These are phyloP conservation scores for Falco punctatus DNA, from an alignment of 2,113 vertebrate species.

Conservation along the genomic window DNA sequence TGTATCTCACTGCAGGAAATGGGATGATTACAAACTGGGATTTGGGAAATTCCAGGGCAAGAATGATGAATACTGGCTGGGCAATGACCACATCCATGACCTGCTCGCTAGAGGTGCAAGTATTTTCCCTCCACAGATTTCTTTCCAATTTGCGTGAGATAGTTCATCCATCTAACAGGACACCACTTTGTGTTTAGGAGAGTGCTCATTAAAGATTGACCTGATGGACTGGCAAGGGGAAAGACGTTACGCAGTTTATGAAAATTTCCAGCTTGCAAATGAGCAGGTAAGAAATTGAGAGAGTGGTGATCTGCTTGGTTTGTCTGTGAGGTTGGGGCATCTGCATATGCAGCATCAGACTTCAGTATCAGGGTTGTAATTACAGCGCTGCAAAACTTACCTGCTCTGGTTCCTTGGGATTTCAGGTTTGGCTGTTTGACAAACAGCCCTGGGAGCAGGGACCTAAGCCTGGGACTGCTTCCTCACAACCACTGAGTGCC, in stretches of 20 bases:
- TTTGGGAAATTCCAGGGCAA: conserved; percentile 87
- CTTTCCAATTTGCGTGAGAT: background rate
- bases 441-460: background rate
- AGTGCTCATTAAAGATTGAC: conserved; percentile 85
- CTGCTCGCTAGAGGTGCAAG: conserved; percentile 79
- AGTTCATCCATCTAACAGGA: background rate
- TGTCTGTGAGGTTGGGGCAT: background rate
- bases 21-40: conserved; percentile 88
- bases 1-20: conserved; percentile 76
- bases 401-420: background rate
- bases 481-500: background rate
- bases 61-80: conserved; percentile 91
- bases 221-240: conserved; percentile 88
- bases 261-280: conserved; percentile 81
- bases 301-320: background rate
- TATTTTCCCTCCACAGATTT: background rate
- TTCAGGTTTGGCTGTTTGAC: background rate
- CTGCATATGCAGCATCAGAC: background rate
- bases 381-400: background rate
- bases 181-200: conserved; percentile 69
- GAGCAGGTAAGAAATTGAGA: conserved; percentile 75
- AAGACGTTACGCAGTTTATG: conserved; percentile 81
- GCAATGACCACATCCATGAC: conserved; percentile 84
- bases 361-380: background rate
- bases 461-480: background rate